These are phyloP conservation scores for Styela plicata DNA, from an alignment of 23 tunicate species.

Conservation along the genomic window DNA sequence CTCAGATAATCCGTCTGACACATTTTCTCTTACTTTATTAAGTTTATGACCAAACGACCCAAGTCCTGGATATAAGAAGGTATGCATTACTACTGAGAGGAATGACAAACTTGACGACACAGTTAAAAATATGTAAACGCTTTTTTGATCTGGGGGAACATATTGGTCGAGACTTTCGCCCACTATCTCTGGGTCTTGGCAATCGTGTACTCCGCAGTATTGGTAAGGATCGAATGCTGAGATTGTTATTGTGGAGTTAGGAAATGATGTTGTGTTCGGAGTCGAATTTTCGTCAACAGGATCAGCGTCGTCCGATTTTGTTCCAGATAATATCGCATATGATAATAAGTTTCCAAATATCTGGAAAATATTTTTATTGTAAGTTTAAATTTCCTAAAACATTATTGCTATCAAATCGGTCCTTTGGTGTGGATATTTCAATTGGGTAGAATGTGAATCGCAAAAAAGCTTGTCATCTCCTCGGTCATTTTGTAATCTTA, in stretches of 20 bases:
- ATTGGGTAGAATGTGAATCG: too few species aligned
- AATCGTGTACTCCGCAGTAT: conserved; percentile 47
- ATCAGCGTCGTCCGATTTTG: neutral
- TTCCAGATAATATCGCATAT: conserved; percentile 3
- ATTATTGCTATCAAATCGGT: too few species aligned
- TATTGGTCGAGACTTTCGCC: conserved; percentile 27
- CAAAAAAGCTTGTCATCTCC: too few species aligned
- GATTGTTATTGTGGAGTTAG: neutral
- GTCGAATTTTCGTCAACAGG: neutral
- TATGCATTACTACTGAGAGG: neutral
- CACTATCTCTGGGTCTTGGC: conserved; percentile 39
- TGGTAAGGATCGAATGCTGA: neutral
- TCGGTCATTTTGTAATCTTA: too few species aligned
- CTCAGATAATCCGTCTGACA: neutral
- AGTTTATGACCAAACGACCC: neutral
- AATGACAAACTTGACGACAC: neutral
- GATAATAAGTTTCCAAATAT: conserved; percentile 11
- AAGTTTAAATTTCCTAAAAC: too few species aligned
- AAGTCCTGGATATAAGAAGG: conserved; percentile 15
- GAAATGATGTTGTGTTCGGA: neutral
- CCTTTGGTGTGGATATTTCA: too few species aligned
- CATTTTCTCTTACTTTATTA: neutral
- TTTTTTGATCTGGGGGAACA: conserved; percentile 26
- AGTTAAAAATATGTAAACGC: neutral
- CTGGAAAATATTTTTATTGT: too few species aligned